A percentile compares a stretch with the other conserved stretches of the same genome.
These are phyloP conservation scores for Blastobasis adustella DNA, from an alignment of 2,888 invertebrate species.

Conservation along the genomic window DNA sequence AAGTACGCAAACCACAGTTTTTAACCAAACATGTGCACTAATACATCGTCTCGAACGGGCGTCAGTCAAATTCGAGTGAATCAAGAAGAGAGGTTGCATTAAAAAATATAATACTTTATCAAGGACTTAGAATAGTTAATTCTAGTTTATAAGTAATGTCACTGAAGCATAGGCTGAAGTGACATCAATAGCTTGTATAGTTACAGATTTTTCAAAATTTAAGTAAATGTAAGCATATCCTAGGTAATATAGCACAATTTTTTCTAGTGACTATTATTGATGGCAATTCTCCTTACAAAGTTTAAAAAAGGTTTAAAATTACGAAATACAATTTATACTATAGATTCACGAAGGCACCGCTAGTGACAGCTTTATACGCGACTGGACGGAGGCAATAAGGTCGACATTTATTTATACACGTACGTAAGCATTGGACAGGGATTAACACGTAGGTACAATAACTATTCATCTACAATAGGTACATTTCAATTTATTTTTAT, in stretches of 20 bases:
- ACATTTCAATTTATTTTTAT: too few species aligned
- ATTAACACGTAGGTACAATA: constrained; percentile 2
- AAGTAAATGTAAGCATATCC: constrained; percentile 29
- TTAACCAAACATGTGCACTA: too few species aligned
- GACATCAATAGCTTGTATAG: too few species aligned
- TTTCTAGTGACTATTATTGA: constrained; percentile 59
- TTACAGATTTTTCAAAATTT: neutral
- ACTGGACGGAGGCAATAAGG: constrained; percentile 62
- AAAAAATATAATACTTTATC: too few species aligned
- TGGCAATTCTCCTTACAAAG: constrained; percentile 42
- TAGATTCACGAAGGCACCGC: constrained; percentile 4
- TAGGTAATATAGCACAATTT: constrained; percentile 36
- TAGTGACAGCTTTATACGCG: constrained; percentile 11
- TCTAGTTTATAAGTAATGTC: too few species aligned
- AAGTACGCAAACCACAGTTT: too few species aligned
- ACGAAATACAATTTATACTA: neutral
- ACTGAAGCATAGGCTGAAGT: too few species aligned
- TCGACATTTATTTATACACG: constrained; percentile 15
- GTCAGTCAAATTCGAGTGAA: too few species aligned
- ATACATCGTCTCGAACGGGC: too few species aligned
- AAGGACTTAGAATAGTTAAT: too few species aligned
- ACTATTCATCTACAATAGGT: too few species aligned
- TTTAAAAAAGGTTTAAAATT: constrained; percentile 3
- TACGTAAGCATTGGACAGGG: constrained; percentile 14
- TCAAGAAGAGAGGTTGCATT: too few species aligned